phyloP scores from a whole-genome alignment of 2,113 vertebrate species.

The Saiga tatarica region DNA sequence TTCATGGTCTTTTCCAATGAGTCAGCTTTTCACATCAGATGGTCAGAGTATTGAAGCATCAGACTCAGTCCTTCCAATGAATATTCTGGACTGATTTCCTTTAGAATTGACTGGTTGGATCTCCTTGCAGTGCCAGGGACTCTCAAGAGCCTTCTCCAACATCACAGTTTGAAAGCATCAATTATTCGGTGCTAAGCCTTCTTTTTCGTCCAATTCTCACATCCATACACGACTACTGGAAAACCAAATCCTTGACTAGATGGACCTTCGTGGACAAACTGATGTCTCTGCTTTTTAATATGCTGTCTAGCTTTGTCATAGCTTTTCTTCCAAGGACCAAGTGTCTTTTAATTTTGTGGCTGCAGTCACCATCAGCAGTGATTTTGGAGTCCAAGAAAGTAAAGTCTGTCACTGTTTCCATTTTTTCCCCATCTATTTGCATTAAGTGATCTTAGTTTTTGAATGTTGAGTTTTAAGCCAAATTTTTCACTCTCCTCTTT shows the following conservation, averaged over 20 bases:
- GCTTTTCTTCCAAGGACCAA: background rate
- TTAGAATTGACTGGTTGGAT: background rate
- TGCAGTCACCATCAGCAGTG: background rate
- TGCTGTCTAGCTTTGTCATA: background rate
- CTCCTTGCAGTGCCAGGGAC: background rate
- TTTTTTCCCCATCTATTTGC: background rate
- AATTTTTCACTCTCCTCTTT: background rate
- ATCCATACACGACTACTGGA: rapidly evolving
- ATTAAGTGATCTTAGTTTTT: background rate
- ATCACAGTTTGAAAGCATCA: background rate
- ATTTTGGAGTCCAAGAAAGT: background rate
- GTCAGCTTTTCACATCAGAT: background rate
- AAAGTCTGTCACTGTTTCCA: background rate
- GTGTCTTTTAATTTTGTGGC: background rate
- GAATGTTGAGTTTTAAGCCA: background rate
- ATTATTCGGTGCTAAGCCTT: background rate
- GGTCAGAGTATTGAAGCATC: background rate
- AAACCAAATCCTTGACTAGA: background rate
- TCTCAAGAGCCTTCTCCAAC: background rate
- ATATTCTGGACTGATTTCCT: background rate
- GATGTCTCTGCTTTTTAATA: background rate
- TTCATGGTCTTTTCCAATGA: background rate
- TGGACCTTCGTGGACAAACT: background rate
- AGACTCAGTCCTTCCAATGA: background rate
- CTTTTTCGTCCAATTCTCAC: background rate